Conservation (phyloP, 2,113 vertebrate genomes). For the Pipa parva region DNA sequence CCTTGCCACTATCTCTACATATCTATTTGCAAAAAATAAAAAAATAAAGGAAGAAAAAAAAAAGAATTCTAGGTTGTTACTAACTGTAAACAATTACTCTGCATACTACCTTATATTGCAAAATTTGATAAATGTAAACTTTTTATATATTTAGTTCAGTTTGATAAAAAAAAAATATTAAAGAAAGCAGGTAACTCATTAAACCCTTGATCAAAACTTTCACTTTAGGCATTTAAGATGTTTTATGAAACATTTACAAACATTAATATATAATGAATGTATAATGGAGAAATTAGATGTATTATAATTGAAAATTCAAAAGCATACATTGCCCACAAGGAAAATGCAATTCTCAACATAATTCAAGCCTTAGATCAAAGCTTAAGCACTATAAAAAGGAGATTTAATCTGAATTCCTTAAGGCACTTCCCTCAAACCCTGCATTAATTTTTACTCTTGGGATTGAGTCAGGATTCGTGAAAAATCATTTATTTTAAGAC, state of each 20-base stretch:
- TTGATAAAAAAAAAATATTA: too few relatives aligned
- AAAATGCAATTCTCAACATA: slow-evolving; percentile 21
- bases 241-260: slow-evolving; percentile 36
- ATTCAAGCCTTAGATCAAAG: slow-evolving; percentile 29
- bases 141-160: too few relatives aligned
- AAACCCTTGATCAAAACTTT: not conserved
- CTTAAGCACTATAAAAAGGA: slow-evolving; percentile 15
- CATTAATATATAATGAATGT: slow-evolving; percentile 28
- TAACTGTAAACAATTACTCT: too few relatives aligned
- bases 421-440: slow-evolving; percentile 10
- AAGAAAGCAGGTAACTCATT: too few relatives aligned
- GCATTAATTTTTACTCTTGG: slow-evolving; percentile 18
- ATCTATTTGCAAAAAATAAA: too few relatives aligned
- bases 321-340: slow-evolving; percentile 20
- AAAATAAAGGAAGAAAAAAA: too few relatives aligned
- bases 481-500: not conserved
- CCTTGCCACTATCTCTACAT: too few relatives aligned
- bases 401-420: slow-evolving; percentile 23
- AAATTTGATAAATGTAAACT: too few relatives aligned
- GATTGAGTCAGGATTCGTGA: not conserved
- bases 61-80: too few relatives aligned
- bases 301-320: slow-evolving; percentile 22
- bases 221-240: slow-evolving; percentile 17
- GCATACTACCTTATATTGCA: too few relatives aligned
- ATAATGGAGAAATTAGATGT: slow-evolving; percentile 11